phyloP scores from a whole-genome alignment of 2,797 vertebrate species.

The Haliaeetus albicilla region DNA sequence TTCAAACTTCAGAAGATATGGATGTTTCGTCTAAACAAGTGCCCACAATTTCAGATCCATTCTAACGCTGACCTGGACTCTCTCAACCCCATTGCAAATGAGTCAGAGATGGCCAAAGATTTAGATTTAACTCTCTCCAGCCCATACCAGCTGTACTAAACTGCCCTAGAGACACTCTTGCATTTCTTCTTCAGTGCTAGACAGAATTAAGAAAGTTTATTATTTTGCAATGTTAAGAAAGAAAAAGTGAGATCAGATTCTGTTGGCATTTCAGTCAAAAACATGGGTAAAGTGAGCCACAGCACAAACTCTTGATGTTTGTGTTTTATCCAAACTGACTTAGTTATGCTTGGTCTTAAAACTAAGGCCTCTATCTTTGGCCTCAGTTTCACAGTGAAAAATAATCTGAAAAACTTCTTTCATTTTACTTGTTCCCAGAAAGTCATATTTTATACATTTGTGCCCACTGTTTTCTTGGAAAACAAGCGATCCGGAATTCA shows the following conservation, averaged over 20 bases:
- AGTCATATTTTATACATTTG: neutral
- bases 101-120: neutral
- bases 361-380: neutral
- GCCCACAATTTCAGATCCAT: neutral
- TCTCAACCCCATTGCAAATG: neutral
- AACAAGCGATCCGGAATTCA: constrained; percentile 11
- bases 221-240: neutral
- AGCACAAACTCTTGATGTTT: neutral
- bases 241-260: neutral
- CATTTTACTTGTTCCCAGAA: neutral
- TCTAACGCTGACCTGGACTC: neutral
- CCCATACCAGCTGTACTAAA: neutral
- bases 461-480: neutral
- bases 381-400: neutral
- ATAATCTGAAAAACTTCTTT: neutral
- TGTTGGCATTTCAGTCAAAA: neutral
- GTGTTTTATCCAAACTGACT: neutral
- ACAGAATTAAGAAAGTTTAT: neutral
- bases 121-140: neutral
- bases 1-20: neutral
- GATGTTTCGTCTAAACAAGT: neutral
- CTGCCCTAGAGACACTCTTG: neutral
- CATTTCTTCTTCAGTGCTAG: neutral
- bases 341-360: neutral
- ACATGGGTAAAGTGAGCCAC: neutral